A percentile compares a stretch with the other conserved stretches of the same genome.
These are phyloP conservation scores for Amblyornis subalaris DNA, from an alignment of 2,113 vertebrate genomes.

Conservation along the genomic window DNA sequence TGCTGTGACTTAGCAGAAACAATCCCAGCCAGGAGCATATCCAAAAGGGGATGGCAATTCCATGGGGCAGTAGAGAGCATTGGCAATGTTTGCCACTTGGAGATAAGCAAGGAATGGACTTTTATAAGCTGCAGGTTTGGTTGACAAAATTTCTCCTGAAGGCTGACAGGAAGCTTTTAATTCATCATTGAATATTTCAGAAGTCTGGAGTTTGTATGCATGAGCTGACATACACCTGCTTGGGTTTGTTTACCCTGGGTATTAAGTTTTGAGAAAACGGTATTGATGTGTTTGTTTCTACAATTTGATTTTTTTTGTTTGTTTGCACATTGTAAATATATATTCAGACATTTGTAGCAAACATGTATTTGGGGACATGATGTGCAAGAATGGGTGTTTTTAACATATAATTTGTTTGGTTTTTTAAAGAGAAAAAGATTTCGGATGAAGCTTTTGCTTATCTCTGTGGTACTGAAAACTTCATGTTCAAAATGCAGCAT, in stretches of 20 bases:
- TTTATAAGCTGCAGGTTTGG: background rate
- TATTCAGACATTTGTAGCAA: background rate
- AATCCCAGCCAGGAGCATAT: background rate
- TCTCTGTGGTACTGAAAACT: background rate
- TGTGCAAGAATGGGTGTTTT: background rate
- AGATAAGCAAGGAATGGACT: background rate
- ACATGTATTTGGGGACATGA: background rate
- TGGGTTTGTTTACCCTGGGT: background rate
- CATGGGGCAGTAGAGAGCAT: rapidly evolving
- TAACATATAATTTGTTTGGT: background rate
- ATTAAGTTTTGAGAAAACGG: background rate
- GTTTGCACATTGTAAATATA: background rate
- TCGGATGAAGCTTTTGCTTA: background rate
- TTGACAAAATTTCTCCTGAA: background rate
- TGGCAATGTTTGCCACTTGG: background rate
- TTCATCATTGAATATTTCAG: background rate
- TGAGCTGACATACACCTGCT: background rate
- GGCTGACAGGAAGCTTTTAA: background rate
- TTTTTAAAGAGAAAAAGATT: background rate
- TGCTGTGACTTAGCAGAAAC: background rate
- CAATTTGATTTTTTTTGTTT: background rate
- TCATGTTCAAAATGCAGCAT: background rate
- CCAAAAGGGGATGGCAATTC: background rate
- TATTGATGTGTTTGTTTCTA: background rate
- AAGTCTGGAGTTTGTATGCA: background rate